Conservation (phyloP, 2,888 invertebrate genomes). For the Chrysotoxum bicinctum region DNA sequence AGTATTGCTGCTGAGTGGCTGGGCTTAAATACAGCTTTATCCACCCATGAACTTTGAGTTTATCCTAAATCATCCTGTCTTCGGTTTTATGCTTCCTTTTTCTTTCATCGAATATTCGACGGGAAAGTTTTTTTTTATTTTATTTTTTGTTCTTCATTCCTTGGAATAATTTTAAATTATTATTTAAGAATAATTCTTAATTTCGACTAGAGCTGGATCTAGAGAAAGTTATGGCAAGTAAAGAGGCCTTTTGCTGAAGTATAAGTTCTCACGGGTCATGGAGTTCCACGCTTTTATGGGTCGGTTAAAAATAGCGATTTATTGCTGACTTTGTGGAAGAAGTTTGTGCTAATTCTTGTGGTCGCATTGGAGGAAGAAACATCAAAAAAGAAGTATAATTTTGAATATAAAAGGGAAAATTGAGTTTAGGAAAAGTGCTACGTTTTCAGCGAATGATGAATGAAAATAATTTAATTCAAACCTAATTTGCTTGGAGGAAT, state of each 20-base stretch:
- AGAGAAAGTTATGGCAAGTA: neutral
- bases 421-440: neutral
- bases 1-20: constrained; percentile 61
- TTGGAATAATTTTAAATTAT: constrained; percentile 20
- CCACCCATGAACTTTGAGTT: constrained; percentile 66
- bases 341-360: constrained; percentile 1
- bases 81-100: constrained; percentile 35
- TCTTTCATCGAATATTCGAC: neutral
- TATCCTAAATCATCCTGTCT: constrained; percentile 67
- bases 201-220: constrained; percentile 33
- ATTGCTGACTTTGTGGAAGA: constrained; percentile 36
- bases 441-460: neutral
- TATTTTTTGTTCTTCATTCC: neutral
- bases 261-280: constrained; percentile 28
- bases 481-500: too few relatives aligned
- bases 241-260: constrained; percentile 13
- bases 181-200: constrained; percentile 54
- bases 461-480: too few relatives aligned
- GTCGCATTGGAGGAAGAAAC: neutral
- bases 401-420: neutral
- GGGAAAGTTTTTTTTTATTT: constrained; percentile 6
- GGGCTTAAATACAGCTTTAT: constrained; percentile 55
- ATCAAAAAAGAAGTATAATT: neutral
- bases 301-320: constrained; percentile 44
- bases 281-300: neutral